Percentiles rank a stretch among this genome's conserved stretches.
These are phyloP conservation scores for Rhipidura dahli DNA, from an alignment of 2,113 vertebrate genomes.

Conservation along the genomic window DNA sequence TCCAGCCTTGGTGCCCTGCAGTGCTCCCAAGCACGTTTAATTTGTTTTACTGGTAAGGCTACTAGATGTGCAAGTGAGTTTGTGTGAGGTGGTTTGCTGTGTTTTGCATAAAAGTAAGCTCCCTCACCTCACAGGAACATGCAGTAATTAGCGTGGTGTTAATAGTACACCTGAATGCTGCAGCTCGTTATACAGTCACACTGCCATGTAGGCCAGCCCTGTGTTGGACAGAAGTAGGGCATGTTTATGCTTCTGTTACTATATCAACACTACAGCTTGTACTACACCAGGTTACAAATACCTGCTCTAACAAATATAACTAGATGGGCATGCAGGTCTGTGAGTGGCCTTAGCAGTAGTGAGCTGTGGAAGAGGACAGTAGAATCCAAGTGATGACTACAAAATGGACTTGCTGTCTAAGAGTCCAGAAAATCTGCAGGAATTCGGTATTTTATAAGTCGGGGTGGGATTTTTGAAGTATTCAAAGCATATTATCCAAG, in stretches of 20 bases:
- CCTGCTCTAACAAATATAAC: background rate
- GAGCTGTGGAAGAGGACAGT: background rate
- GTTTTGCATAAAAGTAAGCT: background rate
- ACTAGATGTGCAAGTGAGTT: background rate
- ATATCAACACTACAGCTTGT: background rate
- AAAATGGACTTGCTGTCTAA: background rate
- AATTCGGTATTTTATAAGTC: background rate
- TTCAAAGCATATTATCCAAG: background rate
- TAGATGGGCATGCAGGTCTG: background rate
- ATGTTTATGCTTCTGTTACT: background rate
- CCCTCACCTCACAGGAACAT: background rate
- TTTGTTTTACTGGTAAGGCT: background rate
- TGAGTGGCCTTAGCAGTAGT: background rate
- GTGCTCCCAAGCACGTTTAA: background rate
- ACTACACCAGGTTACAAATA: background rate
- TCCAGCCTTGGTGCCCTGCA: background rate
- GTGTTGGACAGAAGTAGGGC: background rate
- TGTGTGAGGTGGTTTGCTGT: background rate
- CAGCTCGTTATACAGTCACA: background rate
- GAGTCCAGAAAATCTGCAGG: background rate
- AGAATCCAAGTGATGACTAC: background rate
- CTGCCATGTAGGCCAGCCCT: background rate
- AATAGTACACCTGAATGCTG: background rate
- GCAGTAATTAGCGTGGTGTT: background rate
- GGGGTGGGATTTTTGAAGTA: background rate